Percentiles rank a stretch among this genome's conserved stretches.
Evolutionary conservation across 2,888 invertebrate genomes (phyloP).

Genomic region (Abrostola tripartita): DNA sequence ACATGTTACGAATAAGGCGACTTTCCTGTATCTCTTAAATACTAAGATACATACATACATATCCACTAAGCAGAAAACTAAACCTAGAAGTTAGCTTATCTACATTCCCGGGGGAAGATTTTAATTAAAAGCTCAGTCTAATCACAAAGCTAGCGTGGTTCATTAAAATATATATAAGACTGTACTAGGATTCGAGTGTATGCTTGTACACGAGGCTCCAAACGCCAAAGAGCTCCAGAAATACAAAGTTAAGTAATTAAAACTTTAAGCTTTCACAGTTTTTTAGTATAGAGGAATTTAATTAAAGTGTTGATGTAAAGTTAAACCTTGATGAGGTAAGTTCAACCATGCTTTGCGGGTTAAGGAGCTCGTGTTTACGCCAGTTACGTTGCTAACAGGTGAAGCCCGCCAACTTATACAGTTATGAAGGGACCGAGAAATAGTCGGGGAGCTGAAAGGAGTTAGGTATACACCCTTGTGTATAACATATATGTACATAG

Average conservation of each 20-base stretch:
- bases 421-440: neutral
- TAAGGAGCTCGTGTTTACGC: slow-evolving; percentile 31
- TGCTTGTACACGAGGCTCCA: neutral
- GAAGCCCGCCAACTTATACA: neutral
- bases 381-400: slow-evolving; percentile 21
- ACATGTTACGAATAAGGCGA: too few species aligned
- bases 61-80: too few species aligned
- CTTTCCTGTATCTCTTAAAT: too few species aligned
- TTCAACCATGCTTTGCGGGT: slow-evolving; percentile 24
- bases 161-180: neutral
- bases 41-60: too few species aligned
- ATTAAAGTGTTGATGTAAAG: slow-evolving; percentile 27
- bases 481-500: too few species aligned
- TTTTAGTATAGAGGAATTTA: slow-evolving; percentile 41
- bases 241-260: slow-evolving; percentile 39
- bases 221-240: neutral
- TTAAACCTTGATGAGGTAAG: slow-evolving; percentile 21
- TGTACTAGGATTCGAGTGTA: neutral
- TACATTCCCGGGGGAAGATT: neutral
- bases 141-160: slow-evolving; percentile 1
- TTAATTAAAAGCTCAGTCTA: slow-evolving; percentile 1
- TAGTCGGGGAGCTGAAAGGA: neutral
- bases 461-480: too few species aligned
- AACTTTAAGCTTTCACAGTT: slow-evolving; percentile 10
- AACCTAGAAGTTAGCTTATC: neutral